Evolutionary conservation across 2,888 invertebrate genomes (phyloP).

Genomic region (Sylvicola cinctus): DNA sequence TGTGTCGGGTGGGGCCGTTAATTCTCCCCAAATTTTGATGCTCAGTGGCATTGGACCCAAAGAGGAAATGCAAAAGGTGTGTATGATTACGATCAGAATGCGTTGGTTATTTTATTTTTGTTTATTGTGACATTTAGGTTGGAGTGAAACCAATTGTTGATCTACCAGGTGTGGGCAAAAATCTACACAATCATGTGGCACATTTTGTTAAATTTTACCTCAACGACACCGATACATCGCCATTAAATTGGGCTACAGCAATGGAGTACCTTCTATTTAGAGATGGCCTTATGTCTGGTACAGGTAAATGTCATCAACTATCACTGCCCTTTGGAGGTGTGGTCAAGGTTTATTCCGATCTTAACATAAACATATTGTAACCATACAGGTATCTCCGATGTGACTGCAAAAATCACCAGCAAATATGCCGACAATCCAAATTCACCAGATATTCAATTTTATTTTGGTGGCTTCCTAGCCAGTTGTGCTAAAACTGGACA

Average conservation of each 20-base stretch:
- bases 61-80: conserved; percentile 38
- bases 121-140: conserved; percentile 16
- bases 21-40: conserved; percentile 80
- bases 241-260: conserved; percentile 80
- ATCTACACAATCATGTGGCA: conserved; percentile 73
- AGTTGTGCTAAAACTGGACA: conserved; percentile 72
- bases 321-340: no score
- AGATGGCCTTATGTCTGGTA: conserved; percentile 77
- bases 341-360: neutral
- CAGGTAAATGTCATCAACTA: conserved; percentile 30
- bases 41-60: conserved; percentile 75
- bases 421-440: conserved; percentile 52
- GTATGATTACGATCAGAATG: no score
- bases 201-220: conserved; percentile 59
- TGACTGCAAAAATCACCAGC: conserved; percentile 63
- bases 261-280: conserved; percentile 78
- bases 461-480: conserved; percentile 71
- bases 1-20: conserved; percentile 60
- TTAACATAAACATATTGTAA: neutral
- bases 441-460: conserved; percentile 69
- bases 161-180: conserved; percentile 62
- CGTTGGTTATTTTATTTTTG: no score
- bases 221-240: conserved; percentile 64
- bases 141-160: conserved; percentile 47
- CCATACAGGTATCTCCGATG: conserved; percentile 50